Evolutionary conservation across 2,888 invertebrate genomes (phyloP), one percentile per base, ranked within the genome.

Genomic region (Epsilonema sp.): DNA sequence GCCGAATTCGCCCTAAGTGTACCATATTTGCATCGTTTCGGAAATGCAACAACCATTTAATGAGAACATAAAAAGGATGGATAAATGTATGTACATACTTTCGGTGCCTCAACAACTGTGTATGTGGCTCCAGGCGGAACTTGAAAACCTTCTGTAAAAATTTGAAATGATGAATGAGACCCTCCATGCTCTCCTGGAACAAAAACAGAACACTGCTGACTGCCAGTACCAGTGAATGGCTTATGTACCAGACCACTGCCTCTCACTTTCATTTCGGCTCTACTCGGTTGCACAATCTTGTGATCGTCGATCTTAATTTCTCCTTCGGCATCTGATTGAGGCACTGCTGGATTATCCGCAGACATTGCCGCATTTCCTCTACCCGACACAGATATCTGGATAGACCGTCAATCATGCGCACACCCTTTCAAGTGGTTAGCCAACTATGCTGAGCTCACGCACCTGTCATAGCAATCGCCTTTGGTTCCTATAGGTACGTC

Each of bases 101-200:
- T 97, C 1, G 94, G 94, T 0, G 92, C 92, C 65, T 94, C 94
- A 45, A 92, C 77, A 1, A 89, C 87, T 0, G 90, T 89, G 66
- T 92, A 97, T 0, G 90, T 89, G 16, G 78, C 67, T 1, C 94
- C 94, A 0, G 94, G 86, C 0, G 94, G 94, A 26, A 97, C 92
- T 64, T 84, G 82, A 70, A 81, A 94, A 1, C 94, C 94, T 67
- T 94, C 90, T 0, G 87, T 85, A 71, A 82, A 94, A 94, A 73
- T 70, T 94, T 97, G 71, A 94, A 97, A 69, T 94, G 94, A 67
- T 94, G 94, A 66, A 94, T 94, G 45, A 94, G 71, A 0, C 92
- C 83, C 64, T 94, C 94, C 94, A 94, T 94, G 0, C 73, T 73
- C 26, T 68, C 68, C 70, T 71, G 56, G n/a, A 31, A 31, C 8